A percentile compares a stretch with the other conserved stretches of the same genome.
Conservation (phyloP, 1,140 invertebrate species). For the Belonocnema kinseyi region DNA sequence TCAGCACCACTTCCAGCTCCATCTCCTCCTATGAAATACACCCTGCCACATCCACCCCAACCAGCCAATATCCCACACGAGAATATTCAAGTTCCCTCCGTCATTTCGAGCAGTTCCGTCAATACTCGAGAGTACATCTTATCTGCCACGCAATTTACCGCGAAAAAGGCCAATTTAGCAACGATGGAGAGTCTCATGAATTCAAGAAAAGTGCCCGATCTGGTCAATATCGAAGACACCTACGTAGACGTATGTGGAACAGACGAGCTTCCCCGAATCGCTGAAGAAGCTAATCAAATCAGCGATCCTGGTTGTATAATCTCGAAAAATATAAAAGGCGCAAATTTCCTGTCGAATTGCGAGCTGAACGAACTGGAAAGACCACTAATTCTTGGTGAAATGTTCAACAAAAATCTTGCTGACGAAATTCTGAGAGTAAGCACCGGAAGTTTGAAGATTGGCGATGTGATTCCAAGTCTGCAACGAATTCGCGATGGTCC, state of each 20-base stretch:
- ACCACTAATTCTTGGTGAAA: neutral
- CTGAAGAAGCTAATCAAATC: neutral
- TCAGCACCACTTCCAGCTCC: neutral
- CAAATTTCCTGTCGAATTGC: too few relatives aligned
- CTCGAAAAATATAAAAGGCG: too few relatives aligned
- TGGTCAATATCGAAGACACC: neutral
- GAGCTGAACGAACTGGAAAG: neutral
- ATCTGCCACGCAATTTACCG: slow-evolving; percentile 61
- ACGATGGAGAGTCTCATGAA: slow-evolving; percentile 50
- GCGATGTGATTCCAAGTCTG: slow-evolving; percentile 8
- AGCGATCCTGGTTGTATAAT: neutral
- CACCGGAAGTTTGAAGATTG: slow-evolving; percentile 7
- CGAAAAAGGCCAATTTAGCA: slow-evolving; percentile 54
- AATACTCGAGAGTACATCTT: slow-evolving; percentile 64
- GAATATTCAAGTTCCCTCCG: neutral
- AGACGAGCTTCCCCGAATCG: neutral
- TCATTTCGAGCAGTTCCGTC: slow-evolving; percentile 51
- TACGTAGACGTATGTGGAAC: neutral
- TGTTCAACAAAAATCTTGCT: too few relatives aligned
- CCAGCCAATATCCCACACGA: neutral
- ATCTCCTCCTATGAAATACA: neutral
- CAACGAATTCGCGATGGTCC: neutral
- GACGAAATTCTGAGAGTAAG: neutral
- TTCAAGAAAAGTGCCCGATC: slow-evolving; percentile 38
- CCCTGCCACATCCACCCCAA: neutral